Conservation (phyloP, 2,888 invertebrate genomes). For the Erebia epiphron region DNA sequence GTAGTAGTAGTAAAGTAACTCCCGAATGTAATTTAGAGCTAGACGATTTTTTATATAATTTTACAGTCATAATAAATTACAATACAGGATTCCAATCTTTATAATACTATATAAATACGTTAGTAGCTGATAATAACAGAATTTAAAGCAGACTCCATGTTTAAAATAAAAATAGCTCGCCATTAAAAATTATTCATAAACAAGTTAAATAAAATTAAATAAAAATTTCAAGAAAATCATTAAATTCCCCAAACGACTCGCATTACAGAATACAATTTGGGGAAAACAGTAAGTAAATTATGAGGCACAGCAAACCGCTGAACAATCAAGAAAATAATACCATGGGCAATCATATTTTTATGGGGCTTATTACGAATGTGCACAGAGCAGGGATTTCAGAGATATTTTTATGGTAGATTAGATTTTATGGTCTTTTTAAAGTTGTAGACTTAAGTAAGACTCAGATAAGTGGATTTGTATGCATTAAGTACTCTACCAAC, state of each 20-base stretch:
- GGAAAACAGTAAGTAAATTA: conserved; percentile 23
- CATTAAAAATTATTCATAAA: background rate
- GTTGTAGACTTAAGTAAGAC: background rate
- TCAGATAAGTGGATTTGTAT: conserved; percentile 5
- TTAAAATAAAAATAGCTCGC: too few species aligned
- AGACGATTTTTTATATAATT: too few species aligned
- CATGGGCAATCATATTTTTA: conserved; percentile 26
- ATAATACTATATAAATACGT: too few species aligned
- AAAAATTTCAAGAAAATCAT: background rate
- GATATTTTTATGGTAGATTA: conserved; percentile 26
- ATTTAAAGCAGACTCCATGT: too few species aligned
- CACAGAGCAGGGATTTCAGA: conserved; percentile 22
- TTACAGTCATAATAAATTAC: too few species aligned
- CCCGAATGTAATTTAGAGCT: too few species aligned
- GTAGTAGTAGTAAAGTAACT: too few species aligned
- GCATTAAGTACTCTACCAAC: background rate
- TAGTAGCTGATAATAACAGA: too few species aligned
- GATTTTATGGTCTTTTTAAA: conserved; percentile 20
- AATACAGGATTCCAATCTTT: too few species aligned
- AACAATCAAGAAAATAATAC: conserved; percentile 27
- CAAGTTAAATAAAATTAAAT: background rate
- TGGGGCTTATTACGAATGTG: conserved; percentile 25
- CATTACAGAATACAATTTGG: conserved; percentile 23
- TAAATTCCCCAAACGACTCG: conserved; percentile 11
- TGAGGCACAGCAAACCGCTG: conserved; percentile 24